Percentiles rank a stretch among this genome's conserved stretches.
Conservation (phyloP, 53 echinoderm and acorn worm species). For the Echinarachnius parma region DNA sequence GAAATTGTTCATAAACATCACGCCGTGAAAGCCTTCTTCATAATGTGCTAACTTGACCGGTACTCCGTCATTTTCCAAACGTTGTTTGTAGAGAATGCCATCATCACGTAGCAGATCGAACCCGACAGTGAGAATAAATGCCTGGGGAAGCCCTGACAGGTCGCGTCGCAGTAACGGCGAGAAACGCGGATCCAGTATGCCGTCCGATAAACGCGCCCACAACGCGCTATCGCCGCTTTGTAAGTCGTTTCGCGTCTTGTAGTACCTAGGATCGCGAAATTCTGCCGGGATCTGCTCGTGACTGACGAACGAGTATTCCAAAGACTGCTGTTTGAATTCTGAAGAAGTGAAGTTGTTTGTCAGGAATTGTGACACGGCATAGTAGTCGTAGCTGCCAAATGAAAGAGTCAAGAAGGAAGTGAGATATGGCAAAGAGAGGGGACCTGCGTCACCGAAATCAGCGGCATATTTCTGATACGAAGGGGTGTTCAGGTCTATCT, state of each 20-base stretch:
- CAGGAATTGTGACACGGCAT: not conserved
- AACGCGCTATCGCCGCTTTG: slow-evolving; percentile 45
- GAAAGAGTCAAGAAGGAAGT: not conserved
- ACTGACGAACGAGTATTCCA: slow-evolving; percentile 20
- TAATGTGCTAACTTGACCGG: slow-evolving; percentile 19
- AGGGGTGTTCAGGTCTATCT: slow-evolving; percentile 69
- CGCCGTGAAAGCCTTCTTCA: slow-evolving; percentile 29
- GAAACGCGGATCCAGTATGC: slow-evolving; percentile 50
- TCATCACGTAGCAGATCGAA: slow-evolving; percentile 67
- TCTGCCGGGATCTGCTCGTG: slow-evolving; percentile 42
- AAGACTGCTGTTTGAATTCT: slow-evolving; percentile 32
- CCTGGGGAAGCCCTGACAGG: slow-evolving; percentile 65
- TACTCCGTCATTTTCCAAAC: slow-evolving; percentile 21
- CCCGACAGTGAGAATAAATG: slow-evolving; percentile 61
- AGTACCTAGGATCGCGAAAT: slow-evolving; percentile 45
- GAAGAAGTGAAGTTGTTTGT: slow-evolving; percentile 49
- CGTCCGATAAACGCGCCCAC: slow-evolving; percentile 44
- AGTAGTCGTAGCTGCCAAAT: slow-evolving; percentile 7
- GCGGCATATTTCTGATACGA: slow-evolving; percentile 36
- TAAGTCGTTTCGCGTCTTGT: slow-evolving; percentile 10
- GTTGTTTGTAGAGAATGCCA: slow-evolving; percentile 51
- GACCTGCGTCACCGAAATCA: slow-evolving; percentile 27
- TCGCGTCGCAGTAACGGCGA: slow-evolving; percentile 60
- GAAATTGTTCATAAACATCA: too few relatives aligned
- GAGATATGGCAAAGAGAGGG: not conserved